Base-by-base conservation (phyloP, 2,797 vertebrate genomes). In the Chloroceryle amazona region DNA sequence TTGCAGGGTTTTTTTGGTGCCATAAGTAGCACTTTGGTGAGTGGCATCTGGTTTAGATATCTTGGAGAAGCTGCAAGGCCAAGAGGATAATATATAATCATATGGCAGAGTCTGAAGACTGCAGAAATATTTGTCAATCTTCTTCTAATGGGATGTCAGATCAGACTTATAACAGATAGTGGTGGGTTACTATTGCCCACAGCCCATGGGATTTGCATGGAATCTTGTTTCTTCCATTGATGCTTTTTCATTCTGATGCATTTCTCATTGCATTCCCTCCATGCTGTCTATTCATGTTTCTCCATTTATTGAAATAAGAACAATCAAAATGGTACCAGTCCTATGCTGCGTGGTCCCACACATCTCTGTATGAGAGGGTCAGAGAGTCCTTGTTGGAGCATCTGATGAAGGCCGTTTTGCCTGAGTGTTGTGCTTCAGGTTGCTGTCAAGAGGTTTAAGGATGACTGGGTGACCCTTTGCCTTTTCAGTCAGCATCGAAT, bases 241-340 rank as follows among this genome's bases (percentile, higher is more conserved):
- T 85, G 9, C 35, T 15, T 63, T 72, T 31, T 71, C 16, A 6
- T 81, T 86, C 25, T 17, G 58, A 71, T 31, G n/a, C n/a, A n/a
- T n/a, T n/a, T n/a, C n/a, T n/a, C 71, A 14, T 1, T 72, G 20
- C 11, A 7, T 88, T 72, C 4, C 4, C 9, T 33, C 46, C n/a
- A 5, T 61, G 23, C 37, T 92, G 92, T 70, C 31, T 82, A 2
- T 54, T 51, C 2, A 22, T 8, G 1, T 58, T 62, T 29, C 33
- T 90, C 16, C 4, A 1, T 44, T 78, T 57, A 75, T 58, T n/a
- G 41, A n/a, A 79, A 67, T 57, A 26, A 66, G 55, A 80, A 13
- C 0, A 0, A 14, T 67, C 28, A 17, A 1, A 13, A 7, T 9
- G 7, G 18, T 28, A 15, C 11, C 0, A 0, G 5, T 58, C 93